Evolutionary conservation across 2,113 vertebrate species (phyloP).

Genomic region (Heptranchias perlo): DNA sequence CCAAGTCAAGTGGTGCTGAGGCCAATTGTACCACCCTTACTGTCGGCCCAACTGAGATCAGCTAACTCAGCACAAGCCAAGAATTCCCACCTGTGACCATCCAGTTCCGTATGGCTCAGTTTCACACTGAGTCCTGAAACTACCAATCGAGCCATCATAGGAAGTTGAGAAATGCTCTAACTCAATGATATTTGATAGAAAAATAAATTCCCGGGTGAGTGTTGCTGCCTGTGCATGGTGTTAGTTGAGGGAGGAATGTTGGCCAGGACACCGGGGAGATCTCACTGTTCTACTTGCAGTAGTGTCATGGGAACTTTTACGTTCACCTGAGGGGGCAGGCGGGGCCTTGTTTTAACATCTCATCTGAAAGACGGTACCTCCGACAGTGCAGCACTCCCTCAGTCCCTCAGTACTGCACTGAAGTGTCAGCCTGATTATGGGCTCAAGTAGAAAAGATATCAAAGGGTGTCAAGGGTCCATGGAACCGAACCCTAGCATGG

Average conservation of each 20-base stretch:
- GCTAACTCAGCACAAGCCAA: neutral
- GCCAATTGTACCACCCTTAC: no score
- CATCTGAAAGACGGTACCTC: neutral
- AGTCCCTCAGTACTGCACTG: no score
- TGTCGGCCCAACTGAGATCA: no score
- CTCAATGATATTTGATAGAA: neutral
- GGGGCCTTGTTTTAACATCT: neutral
- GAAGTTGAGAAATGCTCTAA: neutral
- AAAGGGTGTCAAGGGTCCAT: neutral
- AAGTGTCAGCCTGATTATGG: neutral
- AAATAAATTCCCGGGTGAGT: neutral
- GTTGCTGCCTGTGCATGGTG: neutral
- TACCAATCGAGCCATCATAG: neutral
- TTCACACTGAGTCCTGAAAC: neutral
- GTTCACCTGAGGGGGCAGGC: neutral
- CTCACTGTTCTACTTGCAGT: neutral
- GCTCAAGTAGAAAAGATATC: neutral
- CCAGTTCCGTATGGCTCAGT: neutral
- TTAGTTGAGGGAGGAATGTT: neutral
- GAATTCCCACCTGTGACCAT: neutral
- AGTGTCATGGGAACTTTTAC: neutral
- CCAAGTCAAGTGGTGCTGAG: no score
- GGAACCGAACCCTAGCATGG: neutral
- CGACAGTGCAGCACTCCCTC: neutral
- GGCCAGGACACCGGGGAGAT: no score